Evolutionary conservation across 2,797 vertebrate species (phyloP), one percentile per base, ranked within the genome.

Genomic region (Anableps anableps): DNA sequence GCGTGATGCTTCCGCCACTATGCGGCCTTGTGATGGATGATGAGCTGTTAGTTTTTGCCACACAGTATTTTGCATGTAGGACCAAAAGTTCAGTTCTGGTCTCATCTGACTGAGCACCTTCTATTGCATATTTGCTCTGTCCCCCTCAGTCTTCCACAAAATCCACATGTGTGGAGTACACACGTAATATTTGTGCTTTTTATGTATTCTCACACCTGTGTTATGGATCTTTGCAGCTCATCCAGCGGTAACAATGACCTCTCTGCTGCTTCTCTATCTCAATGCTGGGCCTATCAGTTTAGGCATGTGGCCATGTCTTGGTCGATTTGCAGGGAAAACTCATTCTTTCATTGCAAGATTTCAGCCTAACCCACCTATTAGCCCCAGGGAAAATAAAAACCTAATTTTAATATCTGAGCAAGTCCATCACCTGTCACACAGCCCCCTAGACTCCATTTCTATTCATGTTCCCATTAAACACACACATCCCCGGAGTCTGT

Each of bases 391-490:
- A 43, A 16, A n/a, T n/a, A 70, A 76, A 82, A 58, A 74, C 64
- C 58, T 70, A 26, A 82, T 66, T 84, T 77, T 7, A 75, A 76
- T 81, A 89, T 77, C 70, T 72, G 78, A 11, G 31, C 80, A 47
- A 16, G 76, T 82, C 75, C 72, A 86, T 89, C 88, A 86, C 77
- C 80, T 85, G 83, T 88, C 82, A 85, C 47, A 72, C 14, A 76
- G 29, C 14, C 41, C 76, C 26, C 71, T 72, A 23, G 73, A 83
- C 89, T 89, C 83, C 85, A 88, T 86, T 84, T 78, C 79, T 11
- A 81, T 23, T 85, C 74, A 23, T 77, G 85, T 88, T 79, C 83
- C 85, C 1, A 3, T 85, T 82, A 81, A 91, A 92, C 78, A 91
- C 84, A 74, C 70, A 53, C 1, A 1, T 21, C 79, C 72, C 71